These are phyloP conservation scores for Drosophila villosipedis DNA, from an alignment of 2,888 invertebrate genomes.

Conservation along the genomic window DNA sequence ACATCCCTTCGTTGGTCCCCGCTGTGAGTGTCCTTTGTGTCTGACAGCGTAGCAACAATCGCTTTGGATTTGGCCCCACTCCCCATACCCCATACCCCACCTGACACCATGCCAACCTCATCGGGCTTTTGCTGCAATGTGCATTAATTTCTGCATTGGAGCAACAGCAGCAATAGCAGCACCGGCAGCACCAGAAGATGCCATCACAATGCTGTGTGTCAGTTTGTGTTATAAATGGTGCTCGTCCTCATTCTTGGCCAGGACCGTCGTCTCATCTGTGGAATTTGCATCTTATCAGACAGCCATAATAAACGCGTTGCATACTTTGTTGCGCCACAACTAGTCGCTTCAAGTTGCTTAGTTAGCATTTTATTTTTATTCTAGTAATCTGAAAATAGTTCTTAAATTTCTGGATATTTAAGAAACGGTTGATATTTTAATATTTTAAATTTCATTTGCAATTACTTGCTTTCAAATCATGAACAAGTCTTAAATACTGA, in stretches of 20 bases:
- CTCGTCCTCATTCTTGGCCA: constrained; percentile 25
- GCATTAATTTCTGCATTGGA: constrained; percentile 73
- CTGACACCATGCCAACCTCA: neutral
- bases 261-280: constrained; percentile 48
- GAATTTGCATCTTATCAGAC: constrained; percentile 63
- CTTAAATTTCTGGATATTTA: neutral
- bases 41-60: constrained; percentile 61
- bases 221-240: constrained; percentile 71
- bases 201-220: constrained; percentile 58
- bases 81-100: neutral
- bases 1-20: constrained; percentile 9
- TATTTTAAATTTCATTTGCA: neutral
- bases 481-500: neutral
- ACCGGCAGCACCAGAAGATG: constrained; percentile 36
- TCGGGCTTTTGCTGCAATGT: constrained; percentile 45
- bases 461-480: neutral
- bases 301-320: constrained; percentile 52
- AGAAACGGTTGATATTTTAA: neutral
- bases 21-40: constrained; percentile 67
- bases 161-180: constrained; percentile 13
- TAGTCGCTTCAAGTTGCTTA: constrained; percentile 8
- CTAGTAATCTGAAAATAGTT: neutral
- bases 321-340: constrained; percentile 44
- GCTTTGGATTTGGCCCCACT: constrained; percentile 42
- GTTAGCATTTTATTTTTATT: neutral